Conservation (phyloP, 1,140 invertebrate species). For the Whitmania pigra region DNA sequence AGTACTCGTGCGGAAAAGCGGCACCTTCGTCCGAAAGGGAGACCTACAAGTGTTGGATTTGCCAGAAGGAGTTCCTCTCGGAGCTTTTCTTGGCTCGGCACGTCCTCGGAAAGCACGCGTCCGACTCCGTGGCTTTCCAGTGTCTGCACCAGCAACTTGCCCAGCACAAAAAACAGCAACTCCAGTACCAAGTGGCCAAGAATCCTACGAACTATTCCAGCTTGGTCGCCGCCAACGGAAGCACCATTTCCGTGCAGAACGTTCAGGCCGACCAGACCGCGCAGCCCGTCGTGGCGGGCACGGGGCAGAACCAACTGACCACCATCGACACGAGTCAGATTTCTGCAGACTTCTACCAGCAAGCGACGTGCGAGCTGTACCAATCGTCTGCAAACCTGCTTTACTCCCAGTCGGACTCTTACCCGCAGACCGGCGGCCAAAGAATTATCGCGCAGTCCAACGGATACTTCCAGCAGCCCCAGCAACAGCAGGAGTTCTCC, state of each 20-base stretch:
- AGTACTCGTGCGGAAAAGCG: constrained; percentile 1
- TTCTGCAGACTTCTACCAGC: neutral
- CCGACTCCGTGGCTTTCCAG: neutral
- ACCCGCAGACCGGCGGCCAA: too few relatives aligned
- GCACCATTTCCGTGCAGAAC: too few relatives aligned
- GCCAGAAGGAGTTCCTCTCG: constrained; percentile 15
- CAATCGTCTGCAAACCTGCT: too few relatives aligned
- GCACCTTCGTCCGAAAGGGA: neutral
- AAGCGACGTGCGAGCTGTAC: too few relatives aligned
- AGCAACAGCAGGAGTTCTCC: too few relatives aligned
- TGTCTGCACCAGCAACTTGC: neutral
- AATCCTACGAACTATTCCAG: neutral
- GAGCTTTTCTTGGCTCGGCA: constrained; percentile 6
- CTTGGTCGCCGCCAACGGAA: too few relatives aligned
- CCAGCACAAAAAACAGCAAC: constrained; percentile 2
- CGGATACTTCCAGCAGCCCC: too few relatives aligned
- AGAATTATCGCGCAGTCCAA: too few relatives aligned
- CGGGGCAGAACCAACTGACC: too few relatives aligned
- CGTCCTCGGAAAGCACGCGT: neutral
- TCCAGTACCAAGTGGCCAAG: neutral
- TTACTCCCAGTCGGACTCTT: too few relatives aligned
- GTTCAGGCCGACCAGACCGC: too few relatives aligned
- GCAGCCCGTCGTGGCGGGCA: too few relatives aligned
- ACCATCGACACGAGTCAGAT: neutral
- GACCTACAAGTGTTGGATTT: constrained; percentile 10